Conservation (phyloP, 2,113 vertebrate species). For the Saiga tatarica region DNA sequence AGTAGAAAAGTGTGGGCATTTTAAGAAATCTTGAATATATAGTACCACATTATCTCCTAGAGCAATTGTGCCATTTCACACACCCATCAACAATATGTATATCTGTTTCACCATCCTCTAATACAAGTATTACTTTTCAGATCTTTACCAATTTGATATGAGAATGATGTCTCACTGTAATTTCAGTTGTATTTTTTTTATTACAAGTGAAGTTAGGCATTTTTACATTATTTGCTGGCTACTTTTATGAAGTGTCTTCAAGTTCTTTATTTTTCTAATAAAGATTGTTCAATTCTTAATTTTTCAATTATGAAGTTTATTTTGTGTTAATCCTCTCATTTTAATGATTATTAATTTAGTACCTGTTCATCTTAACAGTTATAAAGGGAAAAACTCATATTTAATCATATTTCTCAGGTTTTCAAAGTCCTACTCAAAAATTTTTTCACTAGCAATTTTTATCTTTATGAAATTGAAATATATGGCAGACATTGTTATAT, state of each 20-base stretch:
- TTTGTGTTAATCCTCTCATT: not conserved
- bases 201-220: not conserved
- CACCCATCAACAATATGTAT: not conserved
- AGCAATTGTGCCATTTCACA: not conserved
- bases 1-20: not conserved
- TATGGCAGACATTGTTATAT: not conserved
- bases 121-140: not conserved
- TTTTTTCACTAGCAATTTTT: not conserved
- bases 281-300: not conserved
- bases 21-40: not conserved
- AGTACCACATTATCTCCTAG: not conserved
- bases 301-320: not conserved
- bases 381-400: not conserved
- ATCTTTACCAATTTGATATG: not conserved
- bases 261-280: not conserved
- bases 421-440: not conserved
- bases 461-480: not conserved
- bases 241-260: not conserved
- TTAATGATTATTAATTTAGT: not conserved
- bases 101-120: not conserved
- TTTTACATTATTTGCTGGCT: not conserved
- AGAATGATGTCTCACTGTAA: not conserved
- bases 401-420: not conserved
- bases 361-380: not conserved
- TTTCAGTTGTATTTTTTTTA: not conserved